A percentile compares a stretch with the other conserved stretches of the same genome.
These are phyloP conservation scores for Hoplodrina ambigua DNA, from an alignment of 2,888 invertebrate species.

Conservation along the genomic window DNA sequence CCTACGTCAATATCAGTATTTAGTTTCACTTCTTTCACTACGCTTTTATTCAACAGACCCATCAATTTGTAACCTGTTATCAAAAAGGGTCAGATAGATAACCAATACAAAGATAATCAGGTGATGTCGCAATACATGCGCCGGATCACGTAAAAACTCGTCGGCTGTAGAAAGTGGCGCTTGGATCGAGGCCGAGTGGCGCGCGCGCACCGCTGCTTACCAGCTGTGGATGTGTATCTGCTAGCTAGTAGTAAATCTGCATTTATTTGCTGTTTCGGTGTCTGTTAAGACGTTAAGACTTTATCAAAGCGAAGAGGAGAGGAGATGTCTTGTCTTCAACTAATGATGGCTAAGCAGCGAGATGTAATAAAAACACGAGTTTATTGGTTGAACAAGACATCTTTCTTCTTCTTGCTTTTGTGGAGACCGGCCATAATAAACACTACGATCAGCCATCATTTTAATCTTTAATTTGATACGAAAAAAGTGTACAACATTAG, in stretches of 20 bases:
- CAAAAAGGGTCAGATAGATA: conserved; percentile 54
- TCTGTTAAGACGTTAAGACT: no score
- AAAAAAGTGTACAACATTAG: no score
- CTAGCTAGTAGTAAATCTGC: background rate
- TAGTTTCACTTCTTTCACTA: background rate
- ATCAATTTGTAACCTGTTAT: conserved; percentile 26
- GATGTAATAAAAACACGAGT: no score
- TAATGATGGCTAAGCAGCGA: no score
- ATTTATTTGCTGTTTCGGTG: background rate
- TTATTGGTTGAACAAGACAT: no score
- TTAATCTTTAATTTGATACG: no score
- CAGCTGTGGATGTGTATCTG: conserved; percentile 1
- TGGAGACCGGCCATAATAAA: no score
- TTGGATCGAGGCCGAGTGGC: conserved; percentile 59
- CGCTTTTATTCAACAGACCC: background rate
- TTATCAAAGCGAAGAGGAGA: no score
- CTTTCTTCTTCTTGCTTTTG: no score
- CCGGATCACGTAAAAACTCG: conserved; percentile 59
- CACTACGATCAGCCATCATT: no score
- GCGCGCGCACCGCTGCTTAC: conserved; percentile 30
- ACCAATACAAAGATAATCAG: conserved; percentile 37
- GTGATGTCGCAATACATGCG: conserved; percentile 56
- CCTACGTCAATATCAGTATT: background rate
- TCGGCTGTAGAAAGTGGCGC: conserved; percentile 61
- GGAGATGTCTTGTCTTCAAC: no score